Percentiles rank a stretch among this genome's conserved stretches.
Evolutionary conservation across 2,797 vertebrate species (phyloP).

Genomic region (Myotis pilosus): DNA sequence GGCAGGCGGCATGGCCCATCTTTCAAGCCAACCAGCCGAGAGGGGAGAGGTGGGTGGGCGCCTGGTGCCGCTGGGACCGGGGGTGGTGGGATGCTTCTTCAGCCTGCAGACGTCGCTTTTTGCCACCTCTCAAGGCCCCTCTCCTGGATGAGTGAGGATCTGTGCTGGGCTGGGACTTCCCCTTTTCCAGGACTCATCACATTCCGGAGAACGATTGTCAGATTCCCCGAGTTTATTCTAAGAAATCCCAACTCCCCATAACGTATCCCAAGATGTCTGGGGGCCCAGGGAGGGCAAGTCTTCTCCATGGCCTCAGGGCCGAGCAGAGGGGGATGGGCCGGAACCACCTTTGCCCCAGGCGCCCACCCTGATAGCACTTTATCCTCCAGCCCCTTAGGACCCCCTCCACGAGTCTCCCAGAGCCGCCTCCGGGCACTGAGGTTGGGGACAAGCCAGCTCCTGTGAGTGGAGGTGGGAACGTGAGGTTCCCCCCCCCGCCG

Average conservation of each 20-base stretch:
- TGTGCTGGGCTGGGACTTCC: not conserved
- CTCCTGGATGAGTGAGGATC: not conserved
- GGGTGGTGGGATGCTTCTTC: not conserved
- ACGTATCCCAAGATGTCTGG: not conserved
- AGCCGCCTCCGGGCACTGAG: not conserved
- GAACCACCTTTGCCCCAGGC: not conserved
- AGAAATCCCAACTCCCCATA: slow-evolving; percentile 14
- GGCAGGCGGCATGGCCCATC: not conserved
- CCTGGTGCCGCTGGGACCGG: not conserved
- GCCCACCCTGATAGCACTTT: not conserved
- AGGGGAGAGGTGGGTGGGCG: not conserved
- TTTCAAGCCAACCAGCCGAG: not conserved
- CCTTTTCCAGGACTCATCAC: slow-evolving; percentile 2
- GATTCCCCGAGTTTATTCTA: slow-evolving; percentile 8
- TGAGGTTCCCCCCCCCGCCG: not conserved
- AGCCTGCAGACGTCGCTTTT: not conserved
- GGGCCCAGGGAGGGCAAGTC: not conserved
- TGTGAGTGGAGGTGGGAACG: slow-evolving; percentile 22
- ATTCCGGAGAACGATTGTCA: not conserved
- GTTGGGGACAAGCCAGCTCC: not conserved
- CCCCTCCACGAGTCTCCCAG: not conserved
- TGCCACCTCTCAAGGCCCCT: not conserved
- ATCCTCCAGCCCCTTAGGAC: not conserved
- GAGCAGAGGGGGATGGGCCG: not conserved
- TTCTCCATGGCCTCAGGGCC: not conserved